phyloP scores from a whole-genome alignment of 2,113 vertebrate genomes.

The Calypte anna region DNA sequence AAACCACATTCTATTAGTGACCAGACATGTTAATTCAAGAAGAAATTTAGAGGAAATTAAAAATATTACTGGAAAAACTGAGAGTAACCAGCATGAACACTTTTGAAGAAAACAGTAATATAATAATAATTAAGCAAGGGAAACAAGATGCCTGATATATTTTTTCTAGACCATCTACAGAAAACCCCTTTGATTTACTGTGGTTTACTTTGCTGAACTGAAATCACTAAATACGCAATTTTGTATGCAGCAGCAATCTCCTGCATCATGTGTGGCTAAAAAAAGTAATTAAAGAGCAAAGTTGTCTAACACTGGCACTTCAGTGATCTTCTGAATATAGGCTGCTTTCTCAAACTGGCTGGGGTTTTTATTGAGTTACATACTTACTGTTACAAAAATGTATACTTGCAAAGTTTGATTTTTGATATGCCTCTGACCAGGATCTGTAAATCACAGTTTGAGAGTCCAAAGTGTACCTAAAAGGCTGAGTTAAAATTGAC shows the following conservation, averaged over 20 bases:
- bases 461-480: neutral
- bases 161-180: slow-evolving; percentile 15
- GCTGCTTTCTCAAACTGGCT: too few species aligned
- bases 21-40: neutral
- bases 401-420: neutral
- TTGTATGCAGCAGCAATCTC: too few species aligned
- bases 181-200: neutral
- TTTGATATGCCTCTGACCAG: neutral
- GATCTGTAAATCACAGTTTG: neutral
- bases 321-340: too few species aligned
- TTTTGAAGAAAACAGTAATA: slow-evolving; percentile 8
- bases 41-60: neutral
- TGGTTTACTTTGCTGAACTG: too few species aligned
- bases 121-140: neutral
- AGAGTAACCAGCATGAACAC: neutral
- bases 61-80: neutral
- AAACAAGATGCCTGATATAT: slow-evolving; percentile 3
- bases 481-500: neutral
- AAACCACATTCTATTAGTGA: neutral
- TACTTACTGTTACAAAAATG: neutral
- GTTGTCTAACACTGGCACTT: too few species aligned
- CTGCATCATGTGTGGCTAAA: too few species aligned
- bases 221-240: too few species aligned
- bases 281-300: too few species aligned
- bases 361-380: neutral